Base-by-base conservation (phyloP, 2,888 invertebrate genomes). In the Drosophila ustulata region DNA sequence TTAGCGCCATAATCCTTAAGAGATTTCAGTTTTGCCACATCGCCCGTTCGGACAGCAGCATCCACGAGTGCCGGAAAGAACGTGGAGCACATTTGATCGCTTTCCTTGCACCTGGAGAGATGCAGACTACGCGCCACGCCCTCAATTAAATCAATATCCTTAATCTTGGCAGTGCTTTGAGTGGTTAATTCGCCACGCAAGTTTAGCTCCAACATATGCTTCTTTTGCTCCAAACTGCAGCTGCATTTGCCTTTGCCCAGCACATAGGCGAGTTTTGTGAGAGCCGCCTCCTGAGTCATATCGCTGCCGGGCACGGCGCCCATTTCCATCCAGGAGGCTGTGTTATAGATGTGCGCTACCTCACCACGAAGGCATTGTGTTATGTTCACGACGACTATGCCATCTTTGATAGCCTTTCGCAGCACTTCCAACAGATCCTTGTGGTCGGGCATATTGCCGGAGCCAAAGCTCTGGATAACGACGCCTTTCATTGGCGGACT, bases 381-480 rank as follows among this genome's bases (percentile, higher is more conserved):
- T 74, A 97, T 96, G 92, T 98, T 99, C 0, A 99, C 95, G 32
- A 98, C 94, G 18, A 99, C 94, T 0, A 98, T 94, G 0, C 97
- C 97, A 8, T 96, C 93, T 8, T 94, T 91, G 0, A 95, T 94
- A 0, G 98, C 98, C 0, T 93, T 93, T 30, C 93, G 93, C 11
- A 98, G 92, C 77, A 94, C 96, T 0, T 94, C 93, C 7, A 98
- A 91, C 0, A 99, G 93, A 78, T 98, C 98, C 5, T 97, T 94
- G 88, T 96, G 95, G 0, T 95, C 94, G 0, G 99, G 98, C 41
- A 98, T 95, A 90, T 99, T 99, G 0, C 99, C 99, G 0, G 96
- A 94, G 0, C 99, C 99, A 87, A 97, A 99, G 0, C 96, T 96
- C 92, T 98, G 97, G 28, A 99, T 92, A 0, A 99, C 96, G 0